Conservation (phyloP, 2,797 vertebrate genomes). For the Buphagus erythrorhynchus region DNA sequence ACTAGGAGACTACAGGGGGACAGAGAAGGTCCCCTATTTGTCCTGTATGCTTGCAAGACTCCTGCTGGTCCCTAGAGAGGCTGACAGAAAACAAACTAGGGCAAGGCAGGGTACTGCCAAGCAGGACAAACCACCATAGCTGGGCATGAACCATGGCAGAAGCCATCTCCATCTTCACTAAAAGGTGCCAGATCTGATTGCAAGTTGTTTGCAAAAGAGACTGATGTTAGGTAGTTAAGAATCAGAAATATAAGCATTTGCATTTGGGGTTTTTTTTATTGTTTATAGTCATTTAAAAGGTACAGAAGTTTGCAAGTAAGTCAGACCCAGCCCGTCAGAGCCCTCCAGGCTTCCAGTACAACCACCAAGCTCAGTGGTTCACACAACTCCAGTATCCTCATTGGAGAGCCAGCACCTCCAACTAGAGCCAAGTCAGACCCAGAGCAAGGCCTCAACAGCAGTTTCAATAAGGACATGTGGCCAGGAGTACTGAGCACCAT, state of each 20-base stretch:
- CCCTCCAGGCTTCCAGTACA: not conserved
- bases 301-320: not conserved
- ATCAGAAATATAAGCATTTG: not conserved
- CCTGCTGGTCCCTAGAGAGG: not conserved
- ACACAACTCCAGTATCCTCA: not conserved
- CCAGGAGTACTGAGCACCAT: not conserved
- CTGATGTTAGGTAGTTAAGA: not conserved
- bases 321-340: not conserved
- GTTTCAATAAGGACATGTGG: not conserved
- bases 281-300: slow-evolving; percentile 4
- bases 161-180: not conserved
- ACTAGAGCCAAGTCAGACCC: not conserved
- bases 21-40: not conserved
- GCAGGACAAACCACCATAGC: not conserved
- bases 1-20: not conserved
- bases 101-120: not conserved
- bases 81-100: not conserved
- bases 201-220: not conserved
- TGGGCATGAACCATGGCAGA: not conserved
- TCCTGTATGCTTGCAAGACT: not conserved
- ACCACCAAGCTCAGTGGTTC: not conserved
- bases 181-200: not conserved
- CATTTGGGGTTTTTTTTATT: not conserved
- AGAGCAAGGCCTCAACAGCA: not conserved
- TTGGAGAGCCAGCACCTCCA: not conserved